Evolutionary conservation across 2,113 vertebrate genomes (phyloP).

Genomic region (Grammomys surdaster): DNA sequence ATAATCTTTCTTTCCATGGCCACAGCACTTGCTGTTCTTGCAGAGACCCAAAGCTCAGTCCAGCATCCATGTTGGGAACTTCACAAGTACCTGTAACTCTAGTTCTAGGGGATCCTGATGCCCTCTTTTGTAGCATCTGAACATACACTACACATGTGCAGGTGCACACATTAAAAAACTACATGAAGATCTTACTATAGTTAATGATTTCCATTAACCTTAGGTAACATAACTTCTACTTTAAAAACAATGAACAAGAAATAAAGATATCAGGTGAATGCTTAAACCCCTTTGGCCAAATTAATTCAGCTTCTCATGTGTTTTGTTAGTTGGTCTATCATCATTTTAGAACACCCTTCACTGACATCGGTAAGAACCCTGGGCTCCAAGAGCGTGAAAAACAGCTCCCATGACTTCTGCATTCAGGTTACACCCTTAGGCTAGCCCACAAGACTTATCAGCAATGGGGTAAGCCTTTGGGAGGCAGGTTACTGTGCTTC

Average conservation of each 20-base stretch:
- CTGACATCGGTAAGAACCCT: neutral
- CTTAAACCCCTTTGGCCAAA: neutral
- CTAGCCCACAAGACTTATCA: neutral
- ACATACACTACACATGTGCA: neutral
- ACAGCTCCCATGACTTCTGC: neutral
- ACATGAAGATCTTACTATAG: neutral
- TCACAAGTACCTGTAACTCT: neutral
- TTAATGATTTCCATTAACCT: constrained; percentile 44
- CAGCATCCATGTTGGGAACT: neutral
- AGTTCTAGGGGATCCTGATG: neutral
- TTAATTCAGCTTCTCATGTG: neutral
- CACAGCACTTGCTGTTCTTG: neutral
- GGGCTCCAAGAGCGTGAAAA: neutral
- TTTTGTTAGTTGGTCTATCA: neutral
- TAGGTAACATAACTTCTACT: constrained; percentile 5
- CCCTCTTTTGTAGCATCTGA: neutral
- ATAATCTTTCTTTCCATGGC: neutral
- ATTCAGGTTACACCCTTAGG: neutral
- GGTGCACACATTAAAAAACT: neutral
- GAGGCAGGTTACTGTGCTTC: neutral
- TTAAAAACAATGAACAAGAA: constrained; percentile 40
- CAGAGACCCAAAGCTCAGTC: neutral
- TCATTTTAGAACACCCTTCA: neutral
- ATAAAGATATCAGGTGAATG: neutral
- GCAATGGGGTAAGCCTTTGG: neutral